Conservation (phyloP, 2,888 invertebrate species). For the Ichneumoninae sp. region DNA sequence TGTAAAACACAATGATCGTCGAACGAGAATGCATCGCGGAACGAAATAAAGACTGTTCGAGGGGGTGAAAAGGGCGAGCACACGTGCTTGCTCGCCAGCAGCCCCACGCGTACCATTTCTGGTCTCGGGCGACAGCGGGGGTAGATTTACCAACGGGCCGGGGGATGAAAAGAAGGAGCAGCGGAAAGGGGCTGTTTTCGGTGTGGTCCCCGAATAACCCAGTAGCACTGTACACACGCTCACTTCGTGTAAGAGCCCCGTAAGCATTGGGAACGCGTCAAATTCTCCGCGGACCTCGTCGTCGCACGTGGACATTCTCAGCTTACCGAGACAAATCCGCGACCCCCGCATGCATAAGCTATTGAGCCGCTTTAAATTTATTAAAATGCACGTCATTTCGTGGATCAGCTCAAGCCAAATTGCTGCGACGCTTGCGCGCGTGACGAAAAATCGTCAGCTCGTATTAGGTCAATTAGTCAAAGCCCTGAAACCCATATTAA, state of each 20-base stretch:
- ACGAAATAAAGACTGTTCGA: slow-evolving; percentile 61
- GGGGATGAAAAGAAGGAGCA: slow-evolving; percentile 65
- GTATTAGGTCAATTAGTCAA: slow-evolving; percentile 26
- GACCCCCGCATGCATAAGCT: slow-evolving; percentile 84
- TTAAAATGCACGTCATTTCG: slow-evolving; percentile 82
- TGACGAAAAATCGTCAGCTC: slow-evolving; percentile 22
- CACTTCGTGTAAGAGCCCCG: slow-evolving; percentile 50
- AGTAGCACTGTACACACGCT: slow-evolving; percentile 42
- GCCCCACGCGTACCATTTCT: slow-evolving; percentile 79
- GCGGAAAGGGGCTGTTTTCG: slow-evolving; percentile 54
- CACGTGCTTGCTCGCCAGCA: slow-evolving; percentile 75
- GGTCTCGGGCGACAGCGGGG: slow-evolving; percentile 63
- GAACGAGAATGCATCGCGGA: slow-evolving; percentile 67
- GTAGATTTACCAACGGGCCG: slow-evolving; percentile 66
- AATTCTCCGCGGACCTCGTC: slow-evolving; percentile 46
- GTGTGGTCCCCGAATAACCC: slow-evolving; percentile 33
- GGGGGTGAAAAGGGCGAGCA: slow-evolving; percentile 68
- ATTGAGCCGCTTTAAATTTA: slow-evolving; percentile 83
- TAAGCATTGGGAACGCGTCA: slow-evolving; percentile 53
- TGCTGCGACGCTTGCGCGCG: slow-evolving; percentile 5
- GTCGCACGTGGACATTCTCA: slow-evolving; percentile 84
- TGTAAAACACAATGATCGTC: slow-evolving; percentile 76
- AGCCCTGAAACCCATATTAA: not conserved
- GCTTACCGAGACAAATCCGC: slow-evolving; percentile 84
- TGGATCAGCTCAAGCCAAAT: slow-evolving; percentile 44